These are phyloP conservation scores for Anoplopoma fimbria DNA, from an alignment of 2,113 vertebrate species.

Conservation along the genomic window DNA sequence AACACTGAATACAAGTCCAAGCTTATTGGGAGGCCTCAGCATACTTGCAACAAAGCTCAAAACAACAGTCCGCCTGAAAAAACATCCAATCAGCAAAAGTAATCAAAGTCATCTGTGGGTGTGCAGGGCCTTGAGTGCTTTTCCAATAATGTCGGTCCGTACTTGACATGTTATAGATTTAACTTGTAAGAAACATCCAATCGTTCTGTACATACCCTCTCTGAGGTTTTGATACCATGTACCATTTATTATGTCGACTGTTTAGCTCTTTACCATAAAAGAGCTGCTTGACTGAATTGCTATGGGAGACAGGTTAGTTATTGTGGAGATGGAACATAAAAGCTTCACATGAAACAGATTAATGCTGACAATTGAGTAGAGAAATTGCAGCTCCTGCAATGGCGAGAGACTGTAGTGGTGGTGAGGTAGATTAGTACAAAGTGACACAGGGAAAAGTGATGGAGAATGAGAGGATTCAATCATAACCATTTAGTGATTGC, in stretches of 20 bases:
- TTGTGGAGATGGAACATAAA: constrained; percentile 21
- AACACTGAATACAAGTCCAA: too few relatives aligned
- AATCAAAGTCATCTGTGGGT: not conserved
- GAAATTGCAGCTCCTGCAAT: constrained; percentile 35
- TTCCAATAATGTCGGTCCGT: not conserved
- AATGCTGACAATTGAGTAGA: constrained; percentile 57
- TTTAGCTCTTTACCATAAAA: constrained; percentile 7
- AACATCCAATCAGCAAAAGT: constrained; percentile 5
- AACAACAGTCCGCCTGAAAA: not conserved
- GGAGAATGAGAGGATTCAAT: constrained; percentile 43
- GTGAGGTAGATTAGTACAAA: constrained; percentile 28
- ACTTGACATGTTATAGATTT: constrained; percentile 8
- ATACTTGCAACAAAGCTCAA: not conserved
- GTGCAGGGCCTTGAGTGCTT: not conserved
- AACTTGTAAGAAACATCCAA: not conserved
- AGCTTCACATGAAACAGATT: constrained; percentile 52
- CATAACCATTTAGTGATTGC: constrained; percentile 11
- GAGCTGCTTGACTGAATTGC: constrained; percentile 32
- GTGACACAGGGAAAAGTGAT: constrained; percentile 14
- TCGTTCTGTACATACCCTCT: not conserved
- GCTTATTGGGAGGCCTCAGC: not conserved
- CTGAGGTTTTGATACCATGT: not conserved
- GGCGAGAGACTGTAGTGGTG: constrained; percentile 1
- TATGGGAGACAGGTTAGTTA: constrained; percentile 24
- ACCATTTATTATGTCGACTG: not conserved